Conservation (phyloP, 2,113 vertebrate species). For the Hemicordylus capensis region DNA sequence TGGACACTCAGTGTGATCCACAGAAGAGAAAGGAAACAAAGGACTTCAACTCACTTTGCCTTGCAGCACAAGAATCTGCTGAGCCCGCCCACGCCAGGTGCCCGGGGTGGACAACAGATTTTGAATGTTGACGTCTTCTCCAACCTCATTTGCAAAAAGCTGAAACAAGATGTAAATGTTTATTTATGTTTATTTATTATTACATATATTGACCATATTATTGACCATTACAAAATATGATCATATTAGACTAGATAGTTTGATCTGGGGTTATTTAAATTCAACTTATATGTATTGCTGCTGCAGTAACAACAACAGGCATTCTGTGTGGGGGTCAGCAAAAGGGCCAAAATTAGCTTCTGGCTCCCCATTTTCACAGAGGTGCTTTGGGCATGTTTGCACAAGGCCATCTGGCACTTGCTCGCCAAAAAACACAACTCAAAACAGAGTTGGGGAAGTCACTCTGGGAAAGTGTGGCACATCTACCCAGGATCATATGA, state of each 20-base stretch:
- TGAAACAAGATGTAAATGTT: constrained; percentile 62
- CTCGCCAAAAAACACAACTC: background rate
- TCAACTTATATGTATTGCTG: background rate
- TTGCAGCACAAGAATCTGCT: constrained; percentile 91
- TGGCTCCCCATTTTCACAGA: background rate
- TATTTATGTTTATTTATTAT: too few relatives aligned
- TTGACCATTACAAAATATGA: too few relatives aligned
- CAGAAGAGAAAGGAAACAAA: background rate
- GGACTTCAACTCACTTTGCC: constrained; percentile 78
- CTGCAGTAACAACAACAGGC: background rate
- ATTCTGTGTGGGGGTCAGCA: background rate
- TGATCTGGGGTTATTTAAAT: too few relatives aligned
- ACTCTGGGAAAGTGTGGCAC: background rate
- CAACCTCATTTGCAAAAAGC: constrained; percentile 88
- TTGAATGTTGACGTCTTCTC: constrained; percentile 88
- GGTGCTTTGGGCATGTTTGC: too few relatives aligned
- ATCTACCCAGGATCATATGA: background rate
- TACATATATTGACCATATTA: too few relatives aligned
- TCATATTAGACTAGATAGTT: background rate
- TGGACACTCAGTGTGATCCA: accelerated
- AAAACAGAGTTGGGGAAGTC: too few relatives aligned
- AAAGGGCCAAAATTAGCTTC: background rate
- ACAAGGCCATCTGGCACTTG: background rate
- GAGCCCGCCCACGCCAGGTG: constrained; percentile 89
- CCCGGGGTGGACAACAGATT: constrained; percentile 80